Evolutionary conservation across 2,888 invertebrate genomes (phyloP).

Genomic region (Crematogaster levior): DNA sequence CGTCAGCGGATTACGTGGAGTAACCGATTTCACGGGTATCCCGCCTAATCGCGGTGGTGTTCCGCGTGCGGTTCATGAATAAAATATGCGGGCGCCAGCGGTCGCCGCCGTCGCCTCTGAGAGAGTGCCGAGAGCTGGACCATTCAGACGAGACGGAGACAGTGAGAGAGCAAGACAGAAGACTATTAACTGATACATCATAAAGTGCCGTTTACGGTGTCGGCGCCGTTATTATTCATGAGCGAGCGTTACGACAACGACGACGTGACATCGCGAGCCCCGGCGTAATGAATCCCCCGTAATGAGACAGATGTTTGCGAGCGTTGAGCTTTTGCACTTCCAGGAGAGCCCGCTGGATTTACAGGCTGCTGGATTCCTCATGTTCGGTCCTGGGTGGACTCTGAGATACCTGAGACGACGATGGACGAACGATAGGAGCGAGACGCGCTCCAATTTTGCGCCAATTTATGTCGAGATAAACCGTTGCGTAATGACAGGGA

Average conservation of each 20-base stretch:
- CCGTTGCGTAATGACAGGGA: not conserved
- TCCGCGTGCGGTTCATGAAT: constrained; percentile 74
- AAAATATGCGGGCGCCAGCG: constrained; percentile 73
- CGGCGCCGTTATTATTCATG: constrained; percentile 73
- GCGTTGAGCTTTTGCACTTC: constrained; percentile 31
- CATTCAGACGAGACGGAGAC: constrained; percentile 62
- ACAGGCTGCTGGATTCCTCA: not conserved
- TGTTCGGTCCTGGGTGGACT: not conserved
- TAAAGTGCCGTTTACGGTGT: constrained; percentile 76
- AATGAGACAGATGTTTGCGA: constrained; percentile 63
- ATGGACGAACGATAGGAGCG: not conserved
- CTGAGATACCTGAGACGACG: not conserved
- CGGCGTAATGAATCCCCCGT: constrained; percentile 69
- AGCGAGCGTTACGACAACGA: constrained; percentile 54
- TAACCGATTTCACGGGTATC: constrained; percentile 72
- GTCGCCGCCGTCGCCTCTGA: constrained; percentile 43
- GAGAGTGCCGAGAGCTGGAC: constrained; percentile 66
- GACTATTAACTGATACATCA: constrained; percentile 78
- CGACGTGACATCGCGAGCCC: constrained; percentile 43
- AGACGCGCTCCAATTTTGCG: not conserved
- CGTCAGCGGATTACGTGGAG: constrained; percentile 70
- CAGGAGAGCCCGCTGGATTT: constrained; percentile 25
- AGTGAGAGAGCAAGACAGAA: not conserved
- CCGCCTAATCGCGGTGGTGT: constrained; percentile 71
- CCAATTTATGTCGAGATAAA: constrained; percentile 12